Conservation (phyloP, 2,113 vertebrate genomes). For the Lycaon pictus region DNA sequence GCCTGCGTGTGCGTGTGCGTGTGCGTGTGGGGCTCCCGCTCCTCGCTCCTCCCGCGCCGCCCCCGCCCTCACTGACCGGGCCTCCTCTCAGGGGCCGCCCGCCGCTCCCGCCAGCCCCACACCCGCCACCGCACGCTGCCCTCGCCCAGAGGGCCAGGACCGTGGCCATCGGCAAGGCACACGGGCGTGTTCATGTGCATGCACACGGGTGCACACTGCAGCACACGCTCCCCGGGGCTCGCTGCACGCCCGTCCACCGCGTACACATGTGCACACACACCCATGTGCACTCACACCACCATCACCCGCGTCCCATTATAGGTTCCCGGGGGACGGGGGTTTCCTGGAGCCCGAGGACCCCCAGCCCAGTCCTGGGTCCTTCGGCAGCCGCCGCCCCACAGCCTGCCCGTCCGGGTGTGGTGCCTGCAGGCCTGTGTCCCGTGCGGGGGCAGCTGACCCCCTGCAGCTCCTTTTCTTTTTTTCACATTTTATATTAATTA, state of each 20-base stretch:
- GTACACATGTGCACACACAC: background rate
- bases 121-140: background rate
- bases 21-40: too few relatives aligned
- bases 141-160: background rate
- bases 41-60: background rate
- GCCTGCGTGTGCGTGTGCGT: too few relatives aligned
- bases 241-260: too few relatives aligned
- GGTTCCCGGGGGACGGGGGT: background rate
- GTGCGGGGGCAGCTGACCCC: background rate
- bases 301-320: background rate
- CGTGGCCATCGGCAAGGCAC: background rate
- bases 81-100: background rate
- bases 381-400: background rate
- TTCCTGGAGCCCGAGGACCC: background rate
- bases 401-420: too few relatives aligned
- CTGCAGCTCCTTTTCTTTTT: background rate
- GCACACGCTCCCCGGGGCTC: background rate
- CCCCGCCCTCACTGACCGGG: background rate
- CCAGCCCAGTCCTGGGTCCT: background rate
- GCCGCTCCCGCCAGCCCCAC: accelerated
- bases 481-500: too few relatives aligned
- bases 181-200: background rate
- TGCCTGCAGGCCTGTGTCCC: background rate
- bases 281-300: background rate
- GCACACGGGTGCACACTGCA: background rate